A percentile compares a stretch with the other conserved stretches of the same genome.
These are phyloP conservation scores for Clusia tigrina DNA, from an alignment of 2,888 invertebrate genomes.

Conservation along the genomic window DNA sequence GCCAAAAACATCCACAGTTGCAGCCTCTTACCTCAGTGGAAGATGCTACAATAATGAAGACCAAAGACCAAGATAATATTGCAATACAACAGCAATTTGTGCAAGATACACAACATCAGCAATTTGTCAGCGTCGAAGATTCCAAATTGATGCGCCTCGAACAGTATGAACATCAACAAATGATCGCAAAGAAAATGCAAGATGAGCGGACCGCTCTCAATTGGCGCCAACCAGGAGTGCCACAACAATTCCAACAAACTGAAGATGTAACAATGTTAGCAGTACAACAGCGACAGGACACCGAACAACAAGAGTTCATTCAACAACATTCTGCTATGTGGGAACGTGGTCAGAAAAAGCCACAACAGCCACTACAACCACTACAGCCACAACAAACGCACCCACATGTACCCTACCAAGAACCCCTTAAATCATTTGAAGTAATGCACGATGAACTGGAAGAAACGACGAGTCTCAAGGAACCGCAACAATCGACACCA, in stretches of 20 bases:
- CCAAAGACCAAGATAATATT: slow-evolving; percentile 40
- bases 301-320: slow-evolving; percentile 49
- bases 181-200: slow-evolving; percentile 43
- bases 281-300: slow-evolving; percentile 49
- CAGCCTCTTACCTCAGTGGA: slow-evolving; percentile 51
- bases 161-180: slow-evolving; percentile 48
- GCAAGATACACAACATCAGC: slow-evolving; percentile 47
- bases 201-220: slow-evolving; percentile 43
- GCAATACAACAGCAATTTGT: slow-evolving; percentile 52
- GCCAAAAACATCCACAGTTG: slow-evolving; percentile 44
- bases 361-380: slow-evolving; percentile 36
- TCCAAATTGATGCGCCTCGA: slow-evolving; percentile 53
- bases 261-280: slow-evolving; percentile 51
- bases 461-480: slow-evolving; percentile 49
- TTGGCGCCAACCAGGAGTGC: slow-evolving; percentile 59
- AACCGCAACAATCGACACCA: slow-evolving; percentile 59
- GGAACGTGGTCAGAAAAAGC: slow-evolving; percentile 61
- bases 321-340: slow-evolving; percentile 59
- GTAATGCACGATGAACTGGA: slow-evolving; percentile 45
- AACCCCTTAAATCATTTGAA: slow-evolving; percentile 42
- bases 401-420: slow-evolving; percentile 32
- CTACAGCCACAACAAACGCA: slow-evolving; percentile 29
- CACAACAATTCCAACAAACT: slow-evolving; percentile 52
- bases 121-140: slow-evolving; percentile 51
- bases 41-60: slow-evolving; percentile 41